These are phyloP conservation scores for Tapirus indicus DNA, from an alignment of 2,797 vertebrate genomes.

Conservation along the genomic window DNA sequence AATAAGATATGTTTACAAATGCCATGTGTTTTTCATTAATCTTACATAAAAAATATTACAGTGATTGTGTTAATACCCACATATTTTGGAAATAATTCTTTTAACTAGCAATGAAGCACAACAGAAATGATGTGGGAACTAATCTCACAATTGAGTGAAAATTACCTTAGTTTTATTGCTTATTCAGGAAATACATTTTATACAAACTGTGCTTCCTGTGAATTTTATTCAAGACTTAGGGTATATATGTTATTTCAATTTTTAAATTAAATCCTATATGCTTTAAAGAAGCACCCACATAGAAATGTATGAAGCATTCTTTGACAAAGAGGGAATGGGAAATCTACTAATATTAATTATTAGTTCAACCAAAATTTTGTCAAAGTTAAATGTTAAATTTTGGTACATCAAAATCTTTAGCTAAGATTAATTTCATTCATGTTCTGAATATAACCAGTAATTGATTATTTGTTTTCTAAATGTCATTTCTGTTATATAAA, in stretches of 20 bases:
- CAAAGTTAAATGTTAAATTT: neutral
- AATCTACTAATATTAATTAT: neutral
- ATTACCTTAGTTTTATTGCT: neutral
- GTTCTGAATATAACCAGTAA: neutral
- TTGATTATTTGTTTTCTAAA: neutral
- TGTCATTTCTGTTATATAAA: neutral
- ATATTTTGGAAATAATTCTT: neutral
- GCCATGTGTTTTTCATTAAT: neutral
- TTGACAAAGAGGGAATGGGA: neutral
- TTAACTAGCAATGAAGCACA: neutral
- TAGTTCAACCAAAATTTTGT: neutral
- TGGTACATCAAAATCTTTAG: neutral
- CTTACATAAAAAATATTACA: neutral
- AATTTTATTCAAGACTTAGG: neutral
- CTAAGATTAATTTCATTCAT: neutral
- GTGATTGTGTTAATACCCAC: neutral
- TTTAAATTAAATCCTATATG: neutral
- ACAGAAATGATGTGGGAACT: neutral
- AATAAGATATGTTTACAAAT: neutral
- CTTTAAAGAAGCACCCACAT: neutral
- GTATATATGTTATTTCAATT: neutral
- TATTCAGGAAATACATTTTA: neutral
- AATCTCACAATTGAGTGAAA: neutral
- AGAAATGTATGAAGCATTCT: neutral
- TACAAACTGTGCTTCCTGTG: neutral